Evolutionary conservation across 1,140 invertebrate species (phyloP).

Genomic region (Listronotus bonariensis): DNA sequence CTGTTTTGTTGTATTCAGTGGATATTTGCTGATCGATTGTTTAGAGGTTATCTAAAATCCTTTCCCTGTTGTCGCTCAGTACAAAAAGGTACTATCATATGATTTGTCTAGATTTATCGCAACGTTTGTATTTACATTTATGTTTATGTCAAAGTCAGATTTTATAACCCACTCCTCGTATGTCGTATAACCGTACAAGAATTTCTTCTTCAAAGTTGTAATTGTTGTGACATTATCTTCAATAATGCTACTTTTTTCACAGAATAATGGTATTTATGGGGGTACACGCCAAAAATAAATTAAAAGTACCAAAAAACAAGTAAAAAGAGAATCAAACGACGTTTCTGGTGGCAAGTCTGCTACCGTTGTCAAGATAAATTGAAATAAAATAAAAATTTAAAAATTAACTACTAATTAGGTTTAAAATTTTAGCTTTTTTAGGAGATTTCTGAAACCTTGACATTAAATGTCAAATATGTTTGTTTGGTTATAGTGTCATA

Average conservation of each 20-base stretch:
- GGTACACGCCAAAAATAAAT: no score
- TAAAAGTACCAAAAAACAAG: no score
- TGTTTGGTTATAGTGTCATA: no score
- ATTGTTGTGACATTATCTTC: slow-evolving; percentile 30
- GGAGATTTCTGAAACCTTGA: no score
- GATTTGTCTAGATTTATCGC: slow-evolving; percentile 37
- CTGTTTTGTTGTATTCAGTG: slow-evolving; percentile 23
- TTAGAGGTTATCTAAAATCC: slow-evolving; percentile 27
- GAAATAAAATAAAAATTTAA: no score
- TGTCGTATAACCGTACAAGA: slow-evolving; percentile 17
- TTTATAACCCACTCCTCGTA: slow-evolving; percentile 4
- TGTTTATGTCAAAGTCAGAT: slow-evolving; percentile 35
- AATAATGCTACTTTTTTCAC: slow-evolving; percentile 12
- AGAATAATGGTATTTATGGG: no score
- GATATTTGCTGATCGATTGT: slow-evolving; percentile 10
- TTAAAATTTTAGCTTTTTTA: no score
- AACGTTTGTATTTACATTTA: slow-evolving; percentile 37
- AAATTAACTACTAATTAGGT: no score
- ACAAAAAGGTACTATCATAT: slow-evolving; percentile 43
- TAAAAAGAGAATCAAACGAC: no score
- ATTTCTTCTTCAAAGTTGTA: slow-evolving; percentile 31
- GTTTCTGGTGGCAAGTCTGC: no score
- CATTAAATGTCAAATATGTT: no score
- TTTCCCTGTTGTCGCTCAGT: slow-evolving; percentile 32
- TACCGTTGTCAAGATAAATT: no score